Evolutionary conservation across 2,113 vertebrate genomes (phyloP), one percentile per base, ranked within the genome.

Genomic region (Actinemys pallida): DNA sequence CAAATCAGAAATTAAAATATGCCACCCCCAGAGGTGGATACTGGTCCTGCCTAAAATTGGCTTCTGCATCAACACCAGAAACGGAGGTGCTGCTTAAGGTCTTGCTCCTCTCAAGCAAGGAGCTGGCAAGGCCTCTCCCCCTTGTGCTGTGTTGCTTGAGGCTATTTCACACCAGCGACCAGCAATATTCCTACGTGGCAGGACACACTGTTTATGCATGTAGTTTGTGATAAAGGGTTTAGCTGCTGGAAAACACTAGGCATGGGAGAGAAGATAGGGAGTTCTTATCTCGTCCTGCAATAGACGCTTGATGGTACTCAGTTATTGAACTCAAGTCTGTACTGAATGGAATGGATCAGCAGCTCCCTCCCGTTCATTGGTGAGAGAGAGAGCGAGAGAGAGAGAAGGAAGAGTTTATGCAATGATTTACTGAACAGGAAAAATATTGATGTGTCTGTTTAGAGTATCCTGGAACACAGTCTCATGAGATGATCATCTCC

Each of bases 231-330:
- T 86, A 88, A 91, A 94, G 94, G 89, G 84, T 84, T 89, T 80
- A 90, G 84, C 88, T 93, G 87, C 79, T 91, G 90, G 42, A 97
- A 93, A 94, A 81, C 83, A 90, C 24, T 65, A 79, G 83, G 53
- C 94, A 72, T 83, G 78, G 24, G 24, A 50, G 94, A 91, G 7
- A 80, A 81, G n/a, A 78, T 7, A 83, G 42, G 31, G 3, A 87
- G 47, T n/a, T 25, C 75, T 93, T 92, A 96, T 42, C 45, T 1
- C 59, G 69, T 80, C 86, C 93, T 1, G 0, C n/a, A 90, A 4
- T 1, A 86, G 83, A 91, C 27, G 49, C 42, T 90, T 59, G 42
- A 49, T 81, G 83, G 81, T 91, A 81, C 59, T 65, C 79, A 84
- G 13, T 50, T 90, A 53, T 39, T 83, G 59, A 52, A 50, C 65